These are phyloP conservation scores for Sciaenops ocellatus DNA, from an alignment of 2,797 vertebrate species.

Conservation along the genomic window DNA sequence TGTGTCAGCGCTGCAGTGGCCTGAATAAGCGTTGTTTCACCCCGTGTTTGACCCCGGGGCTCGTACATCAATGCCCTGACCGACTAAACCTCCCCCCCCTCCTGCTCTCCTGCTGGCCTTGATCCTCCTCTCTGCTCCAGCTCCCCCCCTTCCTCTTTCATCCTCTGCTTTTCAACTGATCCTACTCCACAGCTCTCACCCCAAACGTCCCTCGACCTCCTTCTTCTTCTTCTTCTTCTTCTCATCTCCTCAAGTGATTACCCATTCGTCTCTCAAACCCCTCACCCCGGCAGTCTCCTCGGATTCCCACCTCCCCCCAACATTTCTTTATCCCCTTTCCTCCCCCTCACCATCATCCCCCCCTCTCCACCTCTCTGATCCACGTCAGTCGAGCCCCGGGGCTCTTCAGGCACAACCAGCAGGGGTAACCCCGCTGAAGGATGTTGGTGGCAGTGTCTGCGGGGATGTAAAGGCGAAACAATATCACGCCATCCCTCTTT, in stretches of 20 bases:
- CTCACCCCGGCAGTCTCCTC: conserved; percentile 11
- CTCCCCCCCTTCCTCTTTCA: conserved; percentile 50
- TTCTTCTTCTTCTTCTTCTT: conserved; percentile 48
- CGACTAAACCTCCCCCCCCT: conserved; percentile 37
- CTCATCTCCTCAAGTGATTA: conserved; percentile 53
- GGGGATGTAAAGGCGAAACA: conserved; percentile 46
- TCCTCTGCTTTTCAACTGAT: conserved; percentile 41
- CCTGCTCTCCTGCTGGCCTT: conserved; percentile 36
- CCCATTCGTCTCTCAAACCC: conserved; percentile 12
- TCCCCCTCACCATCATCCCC: conserved; percentile 27
- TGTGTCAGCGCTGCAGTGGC: conserved; percentile 37
- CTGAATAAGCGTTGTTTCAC: conserved; percentile 22
- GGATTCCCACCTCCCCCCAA: conserved; percentile 27
- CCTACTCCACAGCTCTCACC: conserved; percentile 33
- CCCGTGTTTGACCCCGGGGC: conserved; percentile 55
- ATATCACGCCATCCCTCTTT: conserved; percentile 33
- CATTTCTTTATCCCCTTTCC: conserved; percentile 45
- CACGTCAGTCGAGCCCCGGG: conserved; percentile 58
- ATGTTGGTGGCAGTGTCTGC: conserved; percentile 43
- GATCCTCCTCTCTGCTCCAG: conserved; percentile 44
- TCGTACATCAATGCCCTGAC: conserved; percentile 52
- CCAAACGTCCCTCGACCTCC: conserved; percentile 35
- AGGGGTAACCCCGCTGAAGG: conserved; percentile 54
- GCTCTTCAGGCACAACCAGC: conserved; percentile 52
- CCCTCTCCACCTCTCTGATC: conserved; percentile 45